Percentiles rank a stretch among this genome's conserved stretches.
These are phyloP conservation scores for Mormyrus lacerda DNA, from an alignment of 2,113 vertebrate genomes.

Conservation along the genomic window DNA sequence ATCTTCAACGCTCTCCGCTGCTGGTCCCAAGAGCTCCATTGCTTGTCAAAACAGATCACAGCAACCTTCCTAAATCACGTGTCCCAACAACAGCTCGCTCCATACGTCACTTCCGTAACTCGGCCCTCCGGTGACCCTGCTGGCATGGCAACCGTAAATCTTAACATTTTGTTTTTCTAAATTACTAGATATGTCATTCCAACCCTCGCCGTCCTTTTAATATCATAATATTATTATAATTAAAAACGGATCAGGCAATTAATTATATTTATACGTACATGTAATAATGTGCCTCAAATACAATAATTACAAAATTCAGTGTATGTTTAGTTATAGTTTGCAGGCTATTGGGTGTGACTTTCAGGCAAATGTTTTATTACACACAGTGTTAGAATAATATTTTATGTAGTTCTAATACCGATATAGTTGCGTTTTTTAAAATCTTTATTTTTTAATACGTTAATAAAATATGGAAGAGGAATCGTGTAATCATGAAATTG, in stretches of 20 bases:
- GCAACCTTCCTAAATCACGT: constrained; percentile 58
- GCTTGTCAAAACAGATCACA: constrained; percentile 71
- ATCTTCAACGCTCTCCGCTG: constrained; percentile 15
- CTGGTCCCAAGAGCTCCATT: constrained; percentile 35
- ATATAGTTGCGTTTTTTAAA: background rate
- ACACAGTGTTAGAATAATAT: background rate
- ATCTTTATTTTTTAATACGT: background rate
- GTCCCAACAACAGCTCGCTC: constrained; percentile 52
- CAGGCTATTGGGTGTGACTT: background rate
- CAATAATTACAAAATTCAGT: background rate
- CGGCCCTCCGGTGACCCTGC: constrained; percentile 48
- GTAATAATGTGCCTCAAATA: background rate
- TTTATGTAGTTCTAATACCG: background rate
- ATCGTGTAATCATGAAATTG: background rate
- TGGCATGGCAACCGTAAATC: constrained; percentile 54
- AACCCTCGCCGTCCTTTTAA: background rate
- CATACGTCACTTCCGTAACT: constrained; percentile 49
- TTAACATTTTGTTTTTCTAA: background rate
- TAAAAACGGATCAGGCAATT: background rate
- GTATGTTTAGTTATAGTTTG: background rate
- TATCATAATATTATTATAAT: background rate
- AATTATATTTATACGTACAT: background rate
- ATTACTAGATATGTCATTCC: background rate
- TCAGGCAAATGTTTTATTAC: background rate
- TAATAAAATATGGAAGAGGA: background rate